Conservation (phyloP, 2,797 vertebrate genomes). For the Microctenopoma stevenorrisi region DNA sequence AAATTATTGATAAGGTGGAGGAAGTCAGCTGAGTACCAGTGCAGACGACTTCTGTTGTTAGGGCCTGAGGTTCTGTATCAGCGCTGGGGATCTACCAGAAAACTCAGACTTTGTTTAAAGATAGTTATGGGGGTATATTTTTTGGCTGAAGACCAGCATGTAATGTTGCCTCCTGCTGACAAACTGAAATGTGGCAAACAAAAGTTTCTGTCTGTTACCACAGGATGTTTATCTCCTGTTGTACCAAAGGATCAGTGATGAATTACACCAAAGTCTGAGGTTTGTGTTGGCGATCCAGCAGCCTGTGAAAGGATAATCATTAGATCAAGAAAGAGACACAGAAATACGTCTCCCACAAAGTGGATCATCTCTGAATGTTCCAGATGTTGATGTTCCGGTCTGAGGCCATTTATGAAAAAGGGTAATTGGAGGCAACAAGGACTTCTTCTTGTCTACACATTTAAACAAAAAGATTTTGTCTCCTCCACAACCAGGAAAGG, state of each 20-base stretch:
- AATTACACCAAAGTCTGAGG: constrained; percentile 5
- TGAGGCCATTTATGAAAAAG: constrained; percentile 17
- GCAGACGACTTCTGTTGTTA: no score
- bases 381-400: constrained; percentile 54
- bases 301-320: constrained; percentile 32
- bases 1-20: not conserved
- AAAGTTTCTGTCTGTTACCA: not conserved
- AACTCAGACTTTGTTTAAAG: not conserved
- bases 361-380: constrained; percentile 33
- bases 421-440: constrained; percentile 31
- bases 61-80: not conserved
- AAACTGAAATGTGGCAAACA: not conserved
- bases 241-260: constrained; percentile 9
- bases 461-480: not conserved
- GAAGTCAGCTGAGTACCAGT: no score
- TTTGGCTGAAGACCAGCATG: not conserved
- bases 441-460: constrained; percentile 18
- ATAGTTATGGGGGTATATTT: not conserved
- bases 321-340: constrained; percentile 41
- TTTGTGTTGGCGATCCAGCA: constrained; percentile 46
- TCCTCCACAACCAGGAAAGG: constrained; percentile 2
- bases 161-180: not conserved
- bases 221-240: constrained; percentile 9
- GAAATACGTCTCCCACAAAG: constrained; percentile 42
- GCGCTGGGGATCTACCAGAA: no score